Evolutionary conservation across 2,797 vertebrate genomes (phyloP).

Genomic region (Darevskia mixta): DNA sequence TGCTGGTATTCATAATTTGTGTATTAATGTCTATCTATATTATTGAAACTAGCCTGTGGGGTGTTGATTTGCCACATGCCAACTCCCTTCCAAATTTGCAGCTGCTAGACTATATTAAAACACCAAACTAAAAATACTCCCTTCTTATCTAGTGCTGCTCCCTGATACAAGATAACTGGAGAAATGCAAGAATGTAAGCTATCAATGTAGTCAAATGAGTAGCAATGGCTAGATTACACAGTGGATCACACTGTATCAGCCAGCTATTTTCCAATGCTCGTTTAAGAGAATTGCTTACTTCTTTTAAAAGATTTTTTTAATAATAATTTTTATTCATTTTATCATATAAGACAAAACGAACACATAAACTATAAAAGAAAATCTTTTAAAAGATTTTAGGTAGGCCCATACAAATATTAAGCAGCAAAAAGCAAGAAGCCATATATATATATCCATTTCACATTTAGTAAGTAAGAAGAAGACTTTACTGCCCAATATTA

Average conservation of each 20-base stretch:
- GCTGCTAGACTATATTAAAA: constrained; percentile 6
- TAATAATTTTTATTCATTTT: no score
- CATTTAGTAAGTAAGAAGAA: background rate
- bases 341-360: no score
- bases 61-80: background rate
- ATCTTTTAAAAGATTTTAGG: background rate
- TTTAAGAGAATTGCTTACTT: constrained; percentile 1
- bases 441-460: background rate
- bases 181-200: background rate
- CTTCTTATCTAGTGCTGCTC: background rate
- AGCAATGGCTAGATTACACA: background rate
- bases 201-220: background rate
- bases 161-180: background rate
- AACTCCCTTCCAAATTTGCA: background rate
- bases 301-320: background rate
- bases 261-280: background rate
- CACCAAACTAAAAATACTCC: background rate
- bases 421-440: background rate
- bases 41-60: constrained; percentile 10
- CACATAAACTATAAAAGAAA: no score
- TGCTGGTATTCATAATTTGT: background rate
- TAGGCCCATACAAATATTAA: background rate
- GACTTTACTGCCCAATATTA: no score
- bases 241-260: background rate
- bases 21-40: background rate